Evolutionary conservation across 2,888 invertebrate species (phyloP), one percentile per base, ranked within the genome.

Genomic region (Encarsia formosa): DNA sequence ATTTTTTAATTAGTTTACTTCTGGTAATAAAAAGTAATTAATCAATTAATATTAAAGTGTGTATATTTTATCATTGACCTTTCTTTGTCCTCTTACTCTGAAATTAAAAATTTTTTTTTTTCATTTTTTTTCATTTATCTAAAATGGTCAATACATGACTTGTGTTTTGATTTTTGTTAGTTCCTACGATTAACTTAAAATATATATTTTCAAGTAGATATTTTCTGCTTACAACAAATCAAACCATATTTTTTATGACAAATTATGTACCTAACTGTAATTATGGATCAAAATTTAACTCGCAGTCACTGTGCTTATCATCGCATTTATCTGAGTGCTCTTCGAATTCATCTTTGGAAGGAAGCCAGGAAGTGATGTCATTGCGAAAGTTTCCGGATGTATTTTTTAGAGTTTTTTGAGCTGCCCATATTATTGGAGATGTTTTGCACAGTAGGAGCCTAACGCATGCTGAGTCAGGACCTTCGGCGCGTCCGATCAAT

Each of bases 391-490:
- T 50, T 56, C 58, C 15, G 34, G 65, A 62, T 56, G 66, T 56
- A 55, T 66, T 61, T 69, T 69, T 78, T 51, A 88, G 75, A 0
- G 85, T 81, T 51, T 79, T 78, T 66, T 91, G 91, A 82, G 89
- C 88, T 59, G 83, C 84, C 75, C 80, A 79, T 54, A 91, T 82
- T 54, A 89, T 82, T 0, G 90, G 90, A 0, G 86, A 81, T 57
- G 81, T 80, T 75, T 90, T 90, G 68, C 91, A 91, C 55, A 90
- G 75, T 26, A 91, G 72, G 24, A 88, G 75, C 63, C 83, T 81
- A 3, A 88, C 77, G 61, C 89, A 90, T 44, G 82, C 83, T 0
- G 81, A 84, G 60, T 87, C 84, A 53, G 81, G 76, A 15, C 77
- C 77, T 4, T 79, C 73, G 42, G 87, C 76, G 57, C 80, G 72